phyloP scores from a whole-genome alignment of 2,888 invertebrate genomes.

The Nemapogon koenigi region DNA sequence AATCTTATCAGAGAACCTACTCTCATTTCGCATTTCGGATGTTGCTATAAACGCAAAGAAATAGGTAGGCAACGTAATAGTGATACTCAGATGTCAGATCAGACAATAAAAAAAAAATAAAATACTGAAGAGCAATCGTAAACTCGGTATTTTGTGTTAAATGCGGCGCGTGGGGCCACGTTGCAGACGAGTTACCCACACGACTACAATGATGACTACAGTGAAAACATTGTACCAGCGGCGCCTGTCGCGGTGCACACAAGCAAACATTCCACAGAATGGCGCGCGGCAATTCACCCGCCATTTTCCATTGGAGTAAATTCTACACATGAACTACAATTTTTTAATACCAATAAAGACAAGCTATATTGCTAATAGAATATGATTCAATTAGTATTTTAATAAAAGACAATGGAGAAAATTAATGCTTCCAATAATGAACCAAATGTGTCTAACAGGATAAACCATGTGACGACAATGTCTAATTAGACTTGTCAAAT shows the following conservation, averaged over 20 bases:
- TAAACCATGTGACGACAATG: constrained; percentile 2
- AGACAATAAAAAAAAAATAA: no score
- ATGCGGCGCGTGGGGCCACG: constrained; percentile 1
- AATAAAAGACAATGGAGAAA: background rate
- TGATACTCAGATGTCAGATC: no score
- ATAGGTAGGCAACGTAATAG: no score
- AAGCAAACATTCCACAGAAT: constrained; percentile 22
- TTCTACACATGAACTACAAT: background rate
- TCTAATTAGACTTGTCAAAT: background rate
- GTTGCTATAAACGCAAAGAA: no score
- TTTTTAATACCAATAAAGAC: background rate
- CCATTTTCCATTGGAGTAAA: constrained; percentile 25
- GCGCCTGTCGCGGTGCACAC: constrained; percentile 30
- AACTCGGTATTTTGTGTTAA: no score
- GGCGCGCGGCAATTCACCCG: constrained; percentile 31
- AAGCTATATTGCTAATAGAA: no score
- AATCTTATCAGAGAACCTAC: no score
- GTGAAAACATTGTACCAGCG: no score
- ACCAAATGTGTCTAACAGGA: background rate
- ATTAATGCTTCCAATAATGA: background rate
- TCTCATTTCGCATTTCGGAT: no score
- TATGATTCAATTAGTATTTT: background rate
- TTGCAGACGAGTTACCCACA: background rate
- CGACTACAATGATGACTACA: background rate
- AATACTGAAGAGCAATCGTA: no score